phyloP scores from a whole-genome alignment of 2,797 vertebrate species.

The Acrossocheilus wenchowensis region DNA sequence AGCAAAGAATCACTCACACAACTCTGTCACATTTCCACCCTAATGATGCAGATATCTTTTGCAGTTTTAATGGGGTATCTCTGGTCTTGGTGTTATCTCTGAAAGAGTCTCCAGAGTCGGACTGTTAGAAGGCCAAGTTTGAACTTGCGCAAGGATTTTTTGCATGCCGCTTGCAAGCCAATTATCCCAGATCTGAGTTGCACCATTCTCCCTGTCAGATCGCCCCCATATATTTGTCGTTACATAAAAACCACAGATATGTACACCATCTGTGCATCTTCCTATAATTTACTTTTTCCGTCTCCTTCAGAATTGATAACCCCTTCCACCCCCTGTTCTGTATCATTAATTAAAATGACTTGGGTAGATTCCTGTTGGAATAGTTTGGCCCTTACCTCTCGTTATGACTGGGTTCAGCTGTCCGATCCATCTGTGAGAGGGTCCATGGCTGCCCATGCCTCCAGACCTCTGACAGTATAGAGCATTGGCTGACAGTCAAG shows the following conservation, averaged over 20 bases:
- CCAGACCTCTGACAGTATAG: constrained; percentile 51
- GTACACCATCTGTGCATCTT: constrained; percentile 37
- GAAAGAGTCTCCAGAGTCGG: not conserved
- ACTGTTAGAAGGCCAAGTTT: constrained; percentile 17
- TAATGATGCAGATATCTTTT: constrained; percentile 37
- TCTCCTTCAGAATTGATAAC: constrained; percentile 25
- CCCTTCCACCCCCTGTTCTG: constrained; percentile 30
- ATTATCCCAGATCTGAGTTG: constrained; percentile 36
- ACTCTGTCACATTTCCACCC: not conserved
- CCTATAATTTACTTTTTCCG: constrained; percentile 17
- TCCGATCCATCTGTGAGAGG: constrained; percentile 75
- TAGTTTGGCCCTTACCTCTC: constrained; percentile 60
- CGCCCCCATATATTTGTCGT: constrained; percentile 1
- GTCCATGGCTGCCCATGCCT: constrained; percentile 57
- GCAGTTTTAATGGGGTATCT: constrained; percentile 18
- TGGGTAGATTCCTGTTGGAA: constrained; percentile 50
- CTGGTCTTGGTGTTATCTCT: not conserved
- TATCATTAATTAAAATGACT: constrained; percentile 50
- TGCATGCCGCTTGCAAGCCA: constrained; percentile 15
- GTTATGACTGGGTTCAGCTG: constrained; percentile 66
- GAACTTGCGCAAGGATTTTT: constrained; percentile 24
- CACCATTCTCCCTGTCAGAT: constrained; percentile 20
- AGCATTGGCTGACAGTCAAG: constrained; percentile 68
- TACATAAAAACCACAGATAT: constrained; percentile 11
- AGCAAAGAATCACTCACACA: constrained; percentile 4